Evolutionary conservation across 1,140 invertebrate species (phyloP).

Genomic region (Drosophila ambigua): DNA sequence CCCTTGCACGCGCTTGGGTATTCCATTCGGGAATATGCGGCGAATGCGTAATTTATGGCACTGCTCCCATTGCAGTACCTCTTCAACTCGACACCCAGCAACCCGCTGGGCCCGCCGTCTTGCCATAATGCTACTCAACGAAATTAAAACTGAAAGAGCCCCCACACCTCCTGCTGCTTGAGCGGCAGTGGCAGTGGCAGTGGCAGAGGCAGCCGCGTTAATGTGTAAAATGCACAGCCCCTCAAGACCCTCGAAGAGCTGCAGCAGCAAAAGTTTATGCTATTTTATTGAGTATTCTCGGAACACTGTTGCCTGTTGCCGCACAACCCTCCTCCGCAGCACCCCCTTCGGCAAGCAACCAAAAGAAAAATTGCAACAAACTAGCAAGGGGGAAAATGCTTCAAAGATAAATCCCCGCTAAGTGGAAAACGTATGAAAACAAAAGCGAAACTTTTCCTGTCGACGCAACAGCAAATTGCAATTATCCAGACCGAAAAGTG

Average conservation of each 20-base stretch:
- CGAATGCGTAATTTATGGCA: conserved; percentile 57
- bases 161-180: neutral
- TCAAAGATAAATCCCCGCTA: conserved; percentile 29
- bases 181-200: no score
- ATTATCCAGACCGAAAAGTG: conserved; percentile 19
- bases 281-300: conserved; percentile 38
- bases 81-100: neutral
- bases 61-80: conserved; percentile 36
- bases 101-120: neutral
- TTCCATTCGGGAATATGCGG: conserved; percentile 7
- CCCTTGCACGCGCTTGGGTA: neutral
- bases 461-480: conserved; percentile 9
- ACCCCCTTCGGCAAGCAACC: neutral
- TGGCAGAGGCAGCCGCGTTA: conserved; percentile 18
- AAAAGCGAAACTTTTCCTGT: conserved; percentile 1
- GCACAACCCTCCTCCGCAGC: no score
- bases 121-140: conserved; percentile 48
- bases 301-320: conserved; percentile 26
- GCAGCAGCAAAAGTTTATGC: conserved; percentile 31
- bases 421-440: conserved; percentile 12
- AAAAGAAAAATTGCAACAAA: conserved; percentile 5
- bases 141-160: conserved; percentile 57
- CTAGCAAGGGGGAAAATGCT: neutral
- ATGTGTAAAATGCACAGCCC: conserved; percentile 37
- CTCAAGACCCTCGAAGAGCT: neutral